Base-by-base conservation (phyloP, 2,797 vertebrate genomes). In the Sibirionetta formosa region DNA sequence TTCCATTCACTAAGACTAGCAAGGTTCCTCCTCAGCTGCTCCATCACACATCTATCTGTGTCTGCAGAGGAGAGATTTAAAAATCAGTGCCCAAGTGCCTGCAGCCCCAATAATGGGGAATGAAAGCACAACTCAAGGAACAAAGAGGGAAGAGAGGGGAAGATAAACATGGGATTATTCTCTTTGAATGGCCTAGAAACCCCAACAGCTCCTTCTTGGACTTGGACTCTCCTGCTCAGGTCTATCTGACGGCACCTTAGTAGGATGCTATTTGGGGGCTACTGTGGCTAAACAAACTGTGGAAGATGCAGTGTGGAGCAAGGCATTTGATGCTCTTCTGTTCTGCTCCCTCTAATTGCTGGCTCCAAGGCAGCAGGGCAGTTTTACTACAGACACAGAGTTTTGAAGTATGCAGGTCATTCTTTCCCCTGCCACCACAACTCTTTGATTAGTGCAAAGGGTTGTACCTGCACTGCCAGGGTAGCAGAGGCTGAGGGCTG, bases 91-190 rank as follows among this genome's bases (percentile, higher is more conserved):
- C 16, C 24, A n/a, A 78, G 26, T 11, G 22, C 20, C 24, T 57
- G 29, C 46, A 57, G 38, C 31, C 15, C 20, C 73, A 73, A 60
- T 22, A 61, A 29, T 0, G 0, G 33, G 19, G 35, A 64, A 44
- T 19, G 18, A 77, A 79, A 77, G 22, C 29, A 70, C 8, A 66
- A 24, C n/a, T 88, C 56, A 77, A 63, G 56, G 56, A 20, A 65
- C 5, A 51, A 82, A 82, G 19, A 15, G 26, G 38, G 38, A 50
- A 75, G 14, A 36, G 35, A 29, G 72, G 24, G 56, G 11, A 23
- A 81, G 38, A 31, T 11, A 3, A 79, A 61, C 31, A 26, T 44
- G 22, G 6, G n/a, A 24, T 44, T 17, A 46, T 13, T 7, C 4
- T 75, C 26, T 57, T n/a, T 54, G n/a, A 89, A 58, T 71, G 15